Conservation (phyloP, 2,888 invertebrate genomes). For the Lepidochrysops patricia region DNA sequence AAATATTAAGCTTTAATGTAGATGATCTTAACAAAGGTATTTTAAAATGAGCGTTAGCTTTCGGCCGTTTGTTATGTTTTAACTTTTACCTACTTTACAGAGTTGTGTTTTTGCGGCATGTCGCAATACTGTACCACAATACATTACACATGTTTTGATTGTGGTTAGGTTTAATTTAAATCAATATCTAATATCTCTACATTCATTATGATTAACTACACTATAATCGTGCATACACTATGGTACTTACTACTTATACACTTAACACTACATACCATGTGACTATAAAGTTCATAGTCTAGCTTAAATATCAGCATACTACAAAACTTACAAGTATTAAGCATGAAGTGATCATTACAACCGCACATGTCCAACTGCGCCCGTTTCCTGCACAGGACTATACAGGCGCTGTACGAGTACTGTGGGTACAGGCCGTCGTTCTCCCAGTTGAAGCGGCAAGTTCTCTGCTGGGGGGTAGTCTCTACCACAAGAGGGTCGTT, state of each 20-base stretch:
- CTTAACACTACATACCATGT: no score
- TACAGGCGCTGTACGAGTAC: slow-evolving; percentile 84
- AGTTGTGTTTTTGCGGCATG: not conserved
- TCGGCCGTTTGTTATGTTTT: not conserved
- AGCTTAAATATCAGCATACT: no score
- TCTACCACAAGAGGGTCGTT: slow-evolving; percentile 78
- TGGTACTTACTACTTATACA: no score
- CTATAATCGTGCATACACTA: no score
- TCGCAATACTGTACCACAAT: not conserved
- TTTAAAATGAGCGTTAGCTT: no score
- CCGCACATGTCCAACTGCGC: slow-evolving; percentile 76
- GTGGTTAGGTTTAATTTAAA: not conserved
- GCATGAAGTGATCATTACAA: slow-evolving; percentile 82
- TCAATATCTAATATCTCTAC: not conserved
- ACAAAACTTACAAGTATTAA: slow-evolving; percentile 68
- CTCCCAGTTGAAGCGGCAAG: slow-evolving; percentile 81
- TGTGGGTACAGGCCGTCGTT: slow-evolving; percentile 76
- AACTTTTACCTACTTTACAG: not conserved
- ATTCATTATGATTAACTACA: no score
- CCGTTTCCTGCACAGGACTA: slow-evolving; percentile 79
- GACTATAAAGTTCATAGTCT: no score
- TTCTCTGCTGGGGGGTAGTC: slow-evolving; percentile 77
- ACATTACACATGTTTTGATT: not conserved
- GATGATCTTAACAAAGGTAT: no score
- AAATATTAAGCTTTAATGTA: not conserved